A percentile compares a stretch with the other conserved stretches of the same genome.
Conservation (phyloP, 1,140 invertebrate species). For the Homalodisca vitripennis region DNA sequence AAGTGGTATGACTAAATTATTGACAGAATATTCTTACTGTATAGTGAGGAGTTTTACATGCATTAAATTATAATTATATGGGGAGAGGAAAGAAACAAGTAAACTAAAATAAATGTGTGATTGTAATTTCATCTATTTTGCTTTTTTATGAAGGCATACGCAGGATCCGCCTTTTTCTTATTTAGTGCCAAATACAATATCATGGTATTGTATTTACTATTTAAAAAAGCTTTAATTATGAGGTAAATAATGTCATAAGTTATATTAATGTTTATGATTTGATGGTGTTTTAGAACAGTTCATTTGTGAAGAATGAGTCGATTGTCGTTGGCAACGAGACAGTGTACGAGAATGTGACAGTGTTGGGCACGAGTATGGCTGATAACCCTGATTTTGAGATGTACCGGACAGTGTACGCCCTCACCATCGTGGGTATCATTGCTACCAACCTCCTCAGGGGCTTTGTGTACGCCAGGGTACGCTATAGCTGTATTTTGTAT, state of each 20-base stretch:
- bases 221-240: background rate
- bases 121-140: no score
- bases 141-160: no score
- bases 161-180: no score
- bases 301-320: background rate
- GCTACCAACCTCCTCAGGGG: slow-evolving; percentile 57
- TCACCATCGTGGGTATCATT: slow-evolving; percentile 54
- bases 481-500: no score
- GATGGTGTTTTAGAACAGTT: background rate
- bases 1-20: no score
- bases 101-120: no score
- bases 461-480: slow-evolving; percentile 56
- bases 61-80: no score
- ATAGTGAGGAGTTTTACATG: no score
- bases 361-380: slow-evolving; percentile 46
- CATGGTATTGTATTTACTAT: slow-evolving; percentile 32
- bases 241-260: background rate
- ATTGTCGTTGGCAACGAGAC: slow-evolving; percentile 22
- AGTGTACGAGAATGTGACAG: slow-evolving; percentile 45
- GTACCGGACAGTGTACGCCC: slow-evolving; percentile 55
- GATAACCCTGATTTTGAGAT: slow-evolving; percentile 54
- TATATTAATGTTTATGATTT: background rate
- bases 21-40: no score
- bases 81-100: no score
- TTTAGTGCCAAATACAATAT: slow-evolving; percentile 36